phyloP scores from a whole-genome alignment of 2,888 invertebrate genomes.

The Stomorhina lunata region DNA sequence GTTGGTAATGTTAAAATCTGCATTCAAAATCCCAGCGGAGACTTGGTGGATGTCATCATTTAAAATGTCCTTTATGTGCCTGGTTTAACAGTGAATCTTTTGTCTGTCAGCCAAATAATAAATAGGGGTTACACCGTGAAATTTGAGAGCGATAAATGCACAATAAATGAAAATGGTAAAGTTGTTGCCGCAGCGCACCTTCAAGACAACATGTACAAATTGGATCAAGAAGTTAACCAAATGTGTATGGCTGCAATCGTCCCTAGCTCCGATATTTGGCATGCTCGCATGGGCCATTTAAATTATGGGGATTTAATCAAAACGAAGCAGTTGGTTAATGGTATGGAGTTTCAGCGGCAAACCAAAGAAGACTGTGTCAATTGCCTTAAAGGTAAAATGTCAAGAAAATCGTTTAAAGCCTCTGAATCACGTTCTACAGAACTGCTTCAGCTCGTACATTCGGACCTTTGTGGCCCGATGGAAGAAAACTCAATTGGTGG shows the following conservation, averaged over 20 bases:
- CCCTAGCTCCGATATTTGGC: neutral
- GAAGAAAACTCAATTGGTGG: conserved; percentile 18
- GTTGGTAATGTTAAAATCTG: neutral
- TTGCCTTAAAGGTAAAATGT: conserved; percentile 31
- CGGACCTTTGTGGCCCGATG: conserved; percentile 35
- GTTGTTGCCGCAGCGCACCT: neutral
- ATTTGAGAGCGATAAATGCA: neutral
- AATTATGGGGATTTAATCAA: neutral
- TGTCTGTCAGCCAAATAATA: conserved; percentile 38
- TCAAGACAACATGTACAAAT: conserved; percentile 12
- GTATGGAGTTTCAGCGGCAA: neutral
- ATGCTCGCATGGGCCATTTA: neutral
- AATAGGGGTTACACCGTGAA: conserved; percentile 3
- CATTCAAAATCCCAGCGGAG: neutral
- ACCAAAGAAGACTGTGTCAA: neutral
- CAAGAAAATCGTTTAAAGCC: conserved; percentile 2
- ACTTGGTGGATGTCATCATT: neutral
- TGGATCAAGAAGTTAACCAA: neutral
- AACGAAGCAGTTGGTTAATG: neutral
- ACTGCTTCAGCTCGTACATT: conserved; percentile 35
- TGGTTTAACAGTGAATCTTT: conserved; percentile 13
- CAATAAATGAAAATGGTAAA: neutral
- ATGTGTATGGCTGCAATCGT: conserved; percentile 8
- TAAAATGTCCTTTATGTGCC: conserved; percentile 5
- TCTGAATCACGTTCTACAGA: neutral